phyloP scores from a whole-genome alignment of 1,140 invertebrate species.

The Drosophila dunni region DNA sequence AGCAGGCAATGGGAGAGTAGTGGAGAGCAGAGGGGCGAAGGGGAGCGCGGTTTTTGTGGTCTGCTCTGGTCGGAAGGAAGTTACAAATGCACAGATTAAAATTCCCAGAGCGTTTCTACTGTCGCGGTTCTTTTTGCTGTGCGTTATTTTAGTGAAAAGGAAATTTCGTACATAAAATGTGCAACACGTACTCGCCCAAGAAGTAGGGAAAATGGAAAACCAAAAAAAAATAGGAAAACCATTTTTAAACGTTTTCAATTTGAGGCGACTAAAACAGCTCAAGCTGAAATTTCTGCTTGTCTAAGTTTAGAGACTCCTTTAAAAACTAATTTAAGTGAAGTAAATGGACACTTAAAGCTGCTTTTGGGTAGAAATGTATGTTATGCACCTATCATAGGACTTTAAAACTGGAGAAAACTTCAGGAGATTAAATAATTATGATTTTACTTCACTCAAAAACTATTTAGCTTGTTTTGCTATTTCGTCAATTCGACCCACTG shows the following conservation, averaged over 20 bases:
- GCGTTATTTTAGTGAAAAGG: slow-evolving; percentile 28
- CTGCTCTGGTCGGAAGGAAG: slow-evolving; percentile 62
- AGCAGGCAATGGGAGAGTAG: neutral
- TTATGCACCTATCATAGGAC: no score
- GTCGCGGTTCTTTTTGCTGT: slow-evolving; percentile 40
- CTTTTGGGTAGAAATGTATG: no score
- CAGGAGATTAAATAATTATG: no score
- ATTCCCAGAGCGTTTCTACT: slow-evolving; percentile 52
- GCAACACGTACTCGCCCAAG: slow-evolving; percentile 40
- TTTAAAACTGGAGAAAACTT: no score
- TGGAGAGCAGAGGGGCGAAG: slow-evolving; percentile 20
- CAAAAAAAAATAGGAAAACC: neutral
- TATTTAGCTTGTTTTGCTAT: no score
- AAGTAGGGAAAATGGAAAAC: neutral
- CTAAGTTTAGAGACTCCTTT: neutral
- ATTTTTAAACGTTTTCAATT: slow-evolving; percentile 12
- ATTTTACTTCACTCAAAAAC: no score
- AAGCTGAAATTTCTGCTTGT: neutral
- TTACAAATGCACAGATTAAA: slow-evolving; percentile 70
- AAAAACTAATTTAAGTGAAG: neutral
- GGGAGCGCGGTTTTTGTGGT: slow-evolving; percentile 39
- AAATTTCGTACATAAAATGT: slow-evolving; percentile 35
- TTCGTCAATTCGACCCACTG: slow-evolving; percentile 10
- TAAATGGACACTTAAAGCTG: neutral
- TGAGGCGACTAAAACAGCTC: neutral